Percentiles rank a stretch among this genome's conserved stretches.
Evolutionary conservation across 2,797 vertebrate genomes (phyloP).

Genomic region (Streptopelia turtur): DNA sequence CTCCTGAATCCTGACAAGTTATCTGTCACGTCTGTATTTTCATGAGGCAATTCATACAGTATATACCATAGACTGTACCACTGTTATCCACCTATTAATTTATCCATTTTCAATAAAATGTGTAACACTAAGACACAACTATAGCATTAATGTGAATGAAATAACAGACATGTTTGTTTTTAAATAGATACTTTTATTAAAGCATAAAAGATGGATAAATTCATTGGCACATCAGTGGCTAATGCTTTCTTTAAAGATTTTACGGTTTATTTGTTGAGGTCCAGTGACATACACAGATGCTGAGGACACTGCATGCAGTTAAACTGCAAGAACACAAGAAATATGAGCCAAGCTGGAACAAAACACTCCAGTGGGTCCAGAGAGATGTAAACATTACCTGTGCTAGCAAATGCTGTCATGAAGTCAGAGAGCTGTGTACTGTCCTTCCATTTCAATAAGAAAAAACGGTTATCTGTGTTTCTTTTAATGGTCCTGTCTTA

Average conservation of each 20-base stretch:
- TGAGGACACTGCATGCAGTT: background rate
- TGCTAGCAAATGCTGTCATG: background rate
- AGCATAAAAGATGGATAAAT: background rate
- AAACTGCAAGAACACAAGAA: background rate
- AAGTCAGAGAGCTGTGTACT: background rate
- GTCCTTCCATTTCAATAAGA: background rate
- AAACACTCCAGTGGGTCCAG: background rate
- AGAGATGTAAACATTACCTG: background rate
- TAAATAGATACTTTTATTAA: background rate
- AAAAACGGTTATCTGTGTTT: background rate
- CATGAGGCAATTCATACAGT: background rate
- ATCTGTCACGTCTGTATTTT: constrained; percentile 31
- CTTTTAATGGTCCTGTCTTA: background rate
- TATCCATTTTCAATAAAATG: background rate
- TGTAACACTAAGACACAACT: background rate
- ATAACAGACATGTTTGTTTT: background rate
- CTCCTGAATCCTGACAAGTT: constrained; percentile 1
- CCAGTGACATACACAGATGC: background rate
- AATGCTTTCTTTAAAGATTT: background rate
- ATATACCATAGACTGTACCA: background rate
- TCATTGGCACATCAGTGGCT: background rate
- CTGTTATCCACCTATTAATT: background rate
- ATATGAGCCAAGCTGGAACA: background rate
- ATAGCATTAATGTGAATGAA: background rate
- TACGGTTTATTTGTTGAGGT: background rate